Conservation (phyloP, 2,888 invertebrate genomes). For the Brachyopa scutellaris region DNA sequence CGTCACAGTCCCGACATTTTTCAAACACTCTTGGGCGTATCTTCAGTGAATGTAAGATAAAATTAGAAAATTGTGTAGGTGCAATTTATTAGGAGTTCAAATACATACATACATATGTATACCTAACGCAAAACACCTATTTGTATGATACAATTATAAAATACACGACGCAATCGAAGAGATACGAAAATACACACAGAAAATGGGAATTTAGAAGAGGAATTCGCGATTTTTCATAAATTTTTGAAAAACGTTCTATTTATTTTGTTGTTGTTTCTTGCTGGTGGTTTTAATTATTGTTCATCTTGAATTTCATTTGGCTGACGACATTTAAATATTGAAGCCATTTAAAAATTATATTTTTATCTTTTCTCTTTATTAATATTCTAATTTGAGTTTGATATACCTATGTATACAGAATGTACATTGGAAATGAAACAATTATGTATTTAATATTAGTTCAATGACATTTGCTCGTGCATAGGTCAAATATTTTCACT, state of each 20-base stretch:
- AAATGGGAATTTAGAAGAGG: background rate
- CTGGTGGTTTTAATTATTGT: constrained; percentile 14
- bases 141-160: constrained; percentile 23
- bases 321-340: constrained; percentile 5
- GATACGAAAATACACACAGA: constrained; percentile 12
- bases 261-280: constrained; percentile 1
- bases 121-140: constrained; percentile 29
- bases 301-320: constrained; percentile 51
- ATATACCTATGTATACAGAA: too few relatives aligned
- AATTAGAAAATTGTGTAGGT: constrained; percentile 73
- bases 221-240: constrained; percentile 55
- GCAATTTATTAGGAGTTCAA: constrained; percentile 61
- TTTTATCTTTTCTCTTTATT: constrained; percentile 4
- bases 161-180: constrained; percentile 3
- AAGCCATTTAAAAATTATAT: constrained; percentile 17
- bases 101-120: constrained; percentile 29
- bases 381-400: background rate
- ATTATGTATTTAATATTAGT: constrained; percentile 18
- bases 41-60: constrained; percentile 44
- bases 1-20: constrained; percentile 22
- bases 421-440: too few relatives aligned
- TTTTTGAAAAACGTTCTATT: background rate
- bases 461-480: constrained; percentile 10
- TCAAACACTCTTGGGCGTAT: constrained; percentile 36
- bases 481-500: background rate